Base-by-base conservation (phyloP, 2,888 invertebrate species). In the Trichogramma evanescens region DNA sequence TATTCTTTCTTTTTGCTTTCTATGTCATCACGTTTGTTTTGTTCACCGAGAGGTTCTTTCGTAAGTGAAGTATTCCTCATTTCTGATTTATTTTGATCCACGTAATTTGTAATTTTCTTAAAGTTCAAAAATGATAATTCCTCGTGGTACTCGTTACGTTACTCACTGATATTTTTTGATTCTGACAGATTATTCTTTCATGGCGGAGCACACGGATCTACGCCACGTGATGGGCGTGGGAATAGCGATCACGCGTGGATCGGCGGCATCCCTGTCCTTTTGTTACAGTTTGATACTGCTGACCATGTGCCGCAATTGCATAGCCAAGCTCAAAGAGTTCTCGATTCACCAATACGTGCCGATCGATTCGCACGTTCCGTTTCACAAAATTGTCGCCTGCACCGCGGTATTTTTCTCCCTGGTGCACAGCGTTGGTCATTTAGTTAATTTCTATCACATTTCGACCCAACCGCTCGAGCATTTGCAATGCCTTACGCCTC, bases 221-320 rank as follows among this genome's bases (percentile, higher is more conserved):
- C 82, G 96, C 1, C 94, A 96, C 72, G 95, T 97, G 50, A 96
- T 97, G 96, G 96, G 96, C 1, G 93, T 94, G 2, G 95, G 96
- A 0, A 96, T 96, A 54, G 95, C 95, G 6, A 92, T 95, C 67
- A 95, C 95, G 0, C 82, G 95, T 75, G 95, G 95, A 13, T 93
- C 95, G 0, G 96, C 96, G 0, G 95, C 95, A 1, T 91, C 95
- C 0, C 77, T 97, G 6, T 95, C 95, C 0, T 96, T 97, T 79
- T 95, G 94, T 79, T 96, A 95, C 80, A 92, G 93, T 68, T 82
- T 97, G 7, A 81, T 97, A 0, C 80, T 96, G 45, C 80, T 97
- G 39, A 96, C 96, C 2, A 95, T 95, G 95, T 95, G 94, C 4
- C 79, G 89, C 13, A 96, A 97, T 79, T 81, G 96, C 38, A 81